Base-by-base conservation (phyloP, 2,113 vertebrate species). In the Corythornis cristatus region DNA sequence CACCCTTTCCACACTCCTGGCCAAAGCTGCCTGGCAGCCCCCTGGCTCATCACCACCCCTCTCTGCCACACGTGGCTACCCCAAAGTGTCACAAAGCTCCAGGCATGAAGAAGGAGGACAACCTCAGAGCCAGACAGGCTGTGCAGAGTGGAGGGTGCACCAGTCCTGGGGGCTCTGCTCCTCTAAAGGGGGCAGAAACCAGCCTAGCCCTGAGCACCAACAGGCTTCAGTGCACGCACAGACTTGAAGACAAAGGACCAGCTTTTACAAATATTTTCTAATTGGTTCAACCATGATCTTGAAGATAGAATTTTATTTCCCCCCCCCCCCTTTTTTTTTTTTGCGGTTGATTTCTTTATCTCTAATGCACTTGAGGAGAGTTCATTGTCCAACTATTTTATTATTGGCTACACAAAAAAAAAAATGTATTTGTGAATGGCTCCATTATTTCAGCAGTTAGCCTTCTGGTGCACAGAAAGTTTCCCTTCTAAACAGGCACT, bases 381-480 rank as follows among this genome's bases (percentile, higher is more conserved):
- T 94, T 95, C 78, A 91, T 91, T 96, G 89, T 96, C 80, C 83
- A 86, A 85, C 92, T 96, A 93, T 97, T 96, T 95, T 95, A 96
- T 96, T 96, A 96, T 93, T 96, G 97, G 80, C 90, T 58, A 75
- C 65, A 75, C 53, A 93, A 37, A 90, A 96, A 96, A 97, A 91
- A 96, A 97, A 91, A 86, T 92, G 93, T 93, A 95, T 96, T 96
- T 96, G 90, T 97, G 95, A 97, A 97, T 96, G 75, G 95, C 77
- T 96, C 88, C 93, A 96, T 97, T 97, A 96, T 97, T 91, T 93
- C 66, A 3, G 84, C 82, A 95, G 92, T 96, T 88, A 67, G 92
- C 80, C 89, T 96, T 95, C 93, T 97, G 93, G 80, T 91, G 85
- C 93, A 94, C 92, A 93, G 95, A 96, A 97, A 96, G 83, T 96